These are phyloP conservation scores for Tupiocoris notatus DNA, from an alignment of 2,888 invertebrate genomes.

Conservation along the genomic window DNA sequence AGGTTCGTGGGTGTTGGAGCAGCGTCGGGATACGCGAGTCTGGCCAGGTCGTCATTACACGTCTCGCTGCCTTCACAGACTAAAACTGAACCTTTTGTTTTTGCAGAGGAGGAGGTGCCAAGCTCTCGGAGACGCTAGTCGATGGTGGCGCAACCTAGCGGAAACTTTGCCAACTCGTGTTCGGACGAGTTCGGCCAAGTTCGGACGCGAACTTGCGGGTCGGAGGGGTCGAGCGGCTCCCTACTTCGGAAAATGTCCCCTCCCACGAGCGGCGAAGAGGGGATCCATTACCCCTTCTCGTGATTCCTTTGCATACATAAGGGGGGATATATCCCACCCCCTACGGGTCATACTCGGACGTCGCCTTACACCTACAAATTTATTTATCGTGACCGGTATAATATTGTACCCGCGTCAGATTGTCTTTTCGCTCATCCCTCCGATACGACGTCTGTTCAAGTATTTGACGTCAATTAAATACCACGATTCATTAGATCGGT, in stretches of 20 bases:
- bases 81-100: conserved; percentile 43
- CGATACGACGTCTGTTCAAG: conserved; percentile 14
- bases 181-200: background rate
- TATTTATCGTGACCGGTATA: conserved; percentile 42
- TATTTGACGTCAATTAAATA: too few species aligned
- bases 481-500: too few species aligned
- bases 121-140: background rate
- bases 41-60: conserved; percentile 37
- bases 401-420: conserved; percentile 21
- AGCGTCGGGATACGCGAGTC: conserved; percentile 24
- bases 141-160: conserved; percentile 33
- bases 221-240: background rate
- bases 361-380: conserved; percentile 42
- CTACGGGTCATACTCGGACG: background rate
- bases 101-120: conserved; percentile 34
- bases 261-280: background rate
- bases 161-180: background rate
- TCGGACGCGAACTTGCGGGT: background rate
- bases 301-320: conserved; percentile 1
- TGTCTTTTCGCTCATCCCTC: too few species aligned
- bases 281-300: conserved; percentile 34
- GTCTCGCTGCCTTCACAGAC: conserved; percentile 34
- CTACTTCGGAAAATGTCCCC: background rate
- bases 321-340: background rate
- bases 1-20: background rate